phyloP scores from a whole-genome alignment of 2,113 vertebrate genomes.

The Rana temporaria region DNA sequence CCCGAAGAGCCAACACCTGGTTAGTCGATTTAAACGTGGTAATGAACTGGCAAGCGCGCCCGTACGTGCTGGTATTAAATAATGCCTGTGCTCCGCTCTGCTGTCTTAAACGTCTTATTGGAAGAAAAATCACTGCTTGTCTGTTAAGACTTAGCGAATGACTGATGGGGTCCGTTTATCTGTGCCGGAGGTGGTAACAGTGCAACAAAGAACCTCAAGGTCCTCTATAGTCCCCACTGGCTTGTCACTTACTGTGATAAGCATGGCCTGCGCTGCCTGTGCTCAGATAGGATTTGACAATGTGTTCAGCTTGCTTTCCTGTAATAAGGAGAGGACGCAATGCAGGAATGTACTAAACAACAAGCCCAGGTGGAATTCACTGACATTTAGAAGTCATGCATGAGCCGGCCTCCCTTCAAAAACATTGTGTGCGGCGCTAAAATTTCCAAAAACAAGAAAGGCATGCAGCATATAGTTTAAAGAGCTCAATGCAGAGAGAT shows the following conservation, averaged over 20 bases:
- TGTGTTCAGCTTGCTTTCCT: constrained; percentile 4
- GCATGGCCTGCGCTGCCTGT: constrained; percentile 16
- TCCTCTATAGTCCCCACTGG: constrained; percentile 43
- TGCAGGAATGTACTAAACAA: constrained; percentile 28
- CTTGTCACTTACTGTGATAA: constrained; percentile 47
- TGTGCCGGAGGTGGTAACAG: constrained; percentile 30
- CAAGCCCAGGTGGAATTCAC: constrained; percentile 27
- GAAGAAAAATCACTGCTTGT: constrained; percentile 57
- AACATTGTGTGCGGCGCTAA: not conserved
- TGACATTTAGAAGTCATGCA: constrained; percentile 51
- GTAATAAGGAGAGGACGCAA: constrained; percentile 3
- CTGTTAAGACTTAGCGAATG: constrained; percentile 50
- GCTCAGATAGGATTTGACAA: constrained; percentile 31
- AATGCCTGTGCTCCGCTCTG: constrained; percentile 25
- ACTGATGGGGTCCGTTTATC: constrained; percentile 50
- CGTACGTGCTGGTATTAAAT: constrained; percentile 29
- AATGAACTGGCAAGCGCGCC: constrained; percentile 51
- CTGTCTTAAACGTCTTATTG: constrained; percentile 47
- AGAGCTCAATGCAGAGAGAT: too few relatives aligned
- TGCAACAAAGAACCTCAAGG: constrained; percentile 44
- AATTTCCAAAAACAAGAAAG: too few relatives aligned
- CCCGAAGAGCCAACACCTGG: constrained; percentile 54
- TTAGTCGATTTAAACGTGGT: constrained; percentile 50
- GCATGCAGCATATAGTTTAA: too few relatives aligned
- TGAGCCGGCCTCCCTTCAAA: constrained; percentile 4